Evolutionary conservation across 2,888 invertebrate genomes (phyloP).

Genomic region (Eucera pruinosa): DNA sequence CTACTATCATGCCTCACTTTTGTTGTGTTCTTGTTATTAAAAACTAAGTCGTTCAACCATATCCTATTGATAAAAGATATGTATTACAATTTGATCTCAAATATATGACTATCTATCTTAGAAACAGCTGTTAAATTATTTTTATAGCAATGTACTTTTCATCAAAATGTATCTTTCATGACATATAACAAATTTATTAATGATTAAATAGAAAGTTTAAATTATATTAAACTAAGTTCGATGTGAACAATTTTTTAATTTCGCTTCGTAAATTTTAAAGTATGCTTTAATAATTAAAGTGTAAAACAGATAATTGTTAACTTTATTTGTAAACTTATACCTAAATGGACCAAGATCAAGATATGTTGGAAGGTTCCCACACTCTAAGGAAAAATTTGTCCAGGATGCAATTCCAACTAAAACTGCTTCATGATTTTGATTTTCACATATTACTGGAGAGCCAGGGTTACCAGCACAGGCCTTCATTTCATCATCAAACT

Average conservation of each 20-base stretch:
- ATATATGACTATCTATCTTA: not conserved
- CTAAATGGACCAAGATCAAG: slow-evolving; percentile 68
- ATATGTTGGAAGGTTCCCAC: slow-evolving; percentile 69
- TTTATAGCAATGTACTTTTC: not conserved
- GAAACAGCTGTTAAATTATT: not conserved
- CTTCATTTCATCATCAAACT: slow-evolving; percentile 64
- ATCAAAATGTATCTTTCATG: not conserved
- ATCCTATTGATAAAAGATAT: slow-evolving; percentile 45
- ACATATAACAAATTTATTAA: no score
- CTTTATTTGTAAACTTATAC: slow-evolving; percentile 36
- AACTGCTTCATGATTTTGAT: slow-evolving; percentile 61
- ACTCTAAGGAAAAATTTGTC: slow-evolving; percentile 73
- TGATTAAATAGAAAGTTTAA: no score
- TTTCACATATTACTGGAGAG: slow-evolving; percentile 73
- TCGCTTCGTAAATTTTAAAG: not conserved
- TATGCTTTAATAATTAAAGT: not conserved
- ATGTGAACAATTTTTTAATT: not conserved
- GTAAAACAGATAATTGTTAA: not conserved
- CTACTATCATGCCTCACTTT: not conserved
- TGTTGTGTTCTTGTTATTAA: slow-evolving; percentile 30
- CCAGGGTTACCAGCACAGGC: slow-evolving; percentile 76
- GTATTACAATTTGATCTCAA: not conserved
- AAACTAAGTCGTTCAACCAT: slow-evolving; percentile 70
- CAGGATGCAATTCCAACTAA: slow-evolving; percentile 74
- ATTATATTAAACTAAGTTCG: not conserved